Percentiles rank a stretch among this genome's conserved stretches.
These are phyloP conservation scores for human (Homo sapiens) DNA, from an alignment of 2,113 vertebrate genomes.

Conservation along the genomic window DNA sequence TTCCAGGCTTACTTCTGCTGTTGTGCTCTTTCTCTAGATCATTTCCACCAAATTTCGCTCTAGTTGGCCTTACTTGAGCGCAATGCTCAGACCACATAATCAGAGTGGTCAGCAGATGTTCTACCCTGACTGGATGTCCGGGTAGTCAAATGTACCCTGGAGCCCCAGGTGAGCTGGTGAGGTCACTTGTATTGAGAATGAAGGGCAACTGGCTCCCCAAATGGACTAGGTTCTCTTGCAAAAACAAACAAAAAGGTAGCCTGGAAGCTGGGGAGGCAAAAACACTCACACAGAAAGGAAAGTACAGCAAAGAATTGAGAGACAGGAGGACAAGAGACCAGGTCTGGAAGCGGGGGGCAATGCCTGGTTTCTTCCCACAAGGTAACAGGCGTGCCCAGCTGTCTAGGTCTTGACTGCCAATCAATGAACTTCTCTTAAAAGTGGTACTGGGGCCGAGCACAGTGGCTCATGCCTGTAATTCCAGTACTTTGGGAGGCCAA, in stretches of 20 bases:
- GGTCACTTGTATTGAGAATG: not conserved
- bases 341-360: not conserved
- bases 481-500: too few relatives aligned
- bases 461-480: too few relatives aligned
- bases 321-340: too few relatives aligned
- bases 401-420: not conserved
- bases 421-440: not conserved
- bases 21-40: rapidly evolving
- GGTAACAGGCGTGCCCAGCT: not conserved
- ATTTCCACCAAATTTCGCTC: not conserved
- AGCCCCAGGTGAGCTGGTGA: not conserved
- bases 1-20: not conserved
- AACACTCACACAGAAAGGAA: not conserved
- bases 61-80: not conserved
- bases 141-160: rapidly evolving
- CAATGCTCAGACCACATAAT: too few relatives aligned
- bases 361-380: not conserved
- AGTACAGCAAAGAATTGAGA: not conserved
- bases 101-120: not conserved
- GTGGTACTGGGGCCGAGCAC: too few relatives aligned
- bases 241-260: not conserved
- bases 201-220: not conserved
- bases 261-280: not conserved
- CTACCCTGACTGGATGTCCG: not conserved
- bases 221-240: not conserved